These are phyloP conservation scores for Gobius niger DNA, from an alignment of 2,113 vertebrate genomes.

Conservation along the genomic window DNA sequence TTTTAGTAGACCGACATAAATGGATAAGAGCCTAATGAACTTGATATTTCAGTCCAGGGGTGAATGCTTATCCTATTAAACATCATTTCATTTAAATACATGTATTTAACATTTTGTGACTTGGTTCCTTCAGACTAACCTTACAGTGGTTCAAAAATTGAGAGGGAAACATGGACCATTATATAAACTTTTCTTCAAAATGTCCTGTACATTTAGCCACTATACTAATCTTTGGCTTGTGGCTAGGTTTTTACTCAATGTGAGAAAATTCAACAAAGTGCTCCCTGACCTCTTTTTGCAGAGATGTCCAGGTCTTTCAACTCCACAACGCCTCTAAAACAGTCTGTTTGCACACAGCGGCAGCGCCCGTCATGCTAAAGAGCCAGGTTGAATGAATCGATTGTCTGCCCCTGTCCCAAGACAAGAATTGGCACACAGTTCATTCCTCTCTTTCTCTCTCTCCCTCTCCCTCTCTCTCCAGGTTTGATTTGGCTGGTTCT, in stretches of 20 bases:
- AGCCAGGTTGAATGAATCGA: slow-evolving; percentile 48
- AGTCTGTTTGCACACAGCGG: slow-evolving; percentile 60
- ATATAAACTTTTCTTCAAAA: no score
- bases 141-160: no score
- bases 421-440: slow-evolving; percentile 29
- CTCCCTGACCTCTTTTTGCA: no score
- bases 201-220: no score
- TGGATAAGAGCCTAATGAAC: neutral
- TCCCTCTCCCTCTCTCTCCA: no score
- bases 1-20: neutral
- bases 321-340: slow-evolving; percentile 6
- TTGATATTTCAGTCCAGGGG: neutral
- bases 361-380: slow-evolving; percentile 55
- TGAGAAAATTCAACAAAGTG: no score
- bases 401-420: slow-evolving; percentile 48
- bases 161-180: no score
- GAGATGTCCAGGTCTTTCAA: no score
- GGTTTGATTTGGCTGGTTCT: slow-evolving; percentile 33
- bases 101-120: neutral
- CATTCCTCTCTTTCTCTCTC: slow-evolving; percentile 6
- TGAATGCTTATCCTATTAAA: no score
- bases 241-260: no score
- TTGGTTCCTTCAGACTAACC: no score
- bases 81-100: neutral
- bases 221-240: no score